Conservation (phyloP, 2,888 invertebrate genomes). For the Cataglyphis cursor region DNA sequence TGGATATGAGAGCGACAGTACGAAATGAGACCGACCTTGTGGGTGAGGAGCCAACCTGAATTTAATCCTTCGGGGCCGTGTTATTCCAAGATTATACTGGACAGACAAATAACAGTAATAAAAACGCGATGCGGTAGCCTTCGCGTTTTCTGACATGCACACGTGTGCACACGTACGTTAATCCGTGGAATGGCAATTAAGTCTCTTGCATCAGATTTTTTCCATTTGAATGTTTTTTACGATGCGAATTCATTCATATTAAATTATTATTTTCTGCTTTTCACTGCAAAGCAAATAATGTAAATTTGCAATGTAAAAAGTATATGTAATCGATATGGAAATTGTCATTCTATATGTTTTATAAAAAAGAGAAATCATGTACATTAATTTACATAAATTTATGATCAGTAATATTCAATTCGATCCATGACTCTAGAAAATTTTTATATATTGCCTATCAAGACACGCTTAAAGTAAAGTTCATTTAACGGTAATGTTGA, state of each 20-base stretch:
- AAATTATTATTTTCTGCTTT: neutral
- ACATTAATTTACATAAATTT: neutral
- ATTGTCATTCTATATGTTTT: neutral
- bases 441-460: neutral
- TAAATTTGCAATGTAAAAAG: neutral
- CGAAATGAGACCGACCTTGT: constrained; percentile 77
- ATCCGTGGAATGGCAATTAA: constrained; percentile 52
- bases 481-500: constrained; percentile 70
- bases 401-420: neutral
- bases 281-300: neutral
- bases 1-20: constrained; percentile 74
- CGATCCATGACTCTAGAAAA: neutral
- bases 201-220: constrained; percentile 31
- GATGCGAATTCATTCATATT: constrained; percentile 12
- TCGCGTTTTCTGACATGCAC: constrained; percentile 65
- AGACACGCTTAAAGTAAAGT: constrained; percentile 28
- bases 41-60: constrained; percentile 82
- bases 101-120: constrained; percentile 82
- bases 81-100: constrained; percentile 78
- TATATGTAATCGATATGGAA: neutral
- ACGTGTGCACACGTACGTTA: constrained; percentile 62
- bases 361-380: neutral
- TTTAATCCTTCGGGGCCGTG: constrained; percentile 80
- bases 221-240: constrained; percentile 18
- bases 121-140: constrained; percentile 57